phyloP scores from a whole-genome alignment of 2,797 vertebrate genomes.

The Hippocampus kuda region DNA sequence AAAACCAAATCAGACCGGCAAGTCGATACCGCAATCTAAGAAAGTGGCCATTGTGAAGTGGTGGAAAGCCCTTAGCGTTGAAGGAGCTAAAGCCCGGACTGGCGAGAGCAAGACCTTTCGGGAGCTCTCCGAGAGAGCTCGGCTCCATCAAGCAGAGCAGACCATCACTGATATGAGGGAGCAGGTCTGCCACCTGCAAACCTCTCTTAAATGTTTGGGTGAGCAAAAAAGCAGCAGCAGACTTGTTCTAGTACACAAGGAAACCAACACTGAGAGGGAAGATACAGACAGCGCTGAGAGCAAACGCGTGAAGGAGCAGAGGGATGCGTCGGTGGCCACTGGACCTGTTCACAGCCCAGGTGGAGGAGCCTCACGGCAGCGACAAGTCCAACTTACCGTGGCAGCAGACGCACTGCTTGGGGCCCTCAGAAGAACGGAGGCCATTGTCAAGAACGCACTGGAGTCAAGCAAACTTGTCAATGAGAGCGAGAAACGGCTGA shows the following conservation, averaged over 20 bases:
- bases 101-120: constrained; percentile 18
- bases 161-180: constrained; percentile 51
- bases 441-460: constrained; percentile 46
- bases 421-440: constrained; percentile 50
- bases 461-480: constrained; percentile 44
- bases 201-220: constrained; percentile 28
- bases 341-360: constrained; percentile 25
- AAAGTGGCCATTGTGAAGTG: constrained; percentile 53
- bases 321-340: constrained; percentile 50
- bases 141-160: constrained; percentile 44
- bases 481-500: constrained; percentile 47
- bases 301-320: constrained; percentile 33
- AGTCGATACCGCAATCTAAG: constrained; percentile 32
- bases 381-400: constrained; percentile 20
- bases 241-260: constrained; percentile 29
- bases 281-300: constrained; percentile 13
- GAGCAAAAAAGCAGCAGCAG: constrained; percentile 25
- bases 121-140: constrained; percentile 32
- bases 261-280: constrained; percentile 34
- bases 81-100: constrained; percentile 27
- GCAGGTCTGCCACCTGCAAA: constrained; percentile 45
- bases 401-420: constrained; percentile 43
- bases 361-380: constrained; percentile 18
- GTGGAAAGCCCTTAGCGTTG: constrained; percentile 53
- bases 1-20: constrained; percentile 40